A percentile compares a stretch with the other conserved stretches of the same genome.
Evolutionary conservation across 2,113 vertebrate genomes (phyloP).

Genomic region (Ophthalmolycus amberensis): DNA sequence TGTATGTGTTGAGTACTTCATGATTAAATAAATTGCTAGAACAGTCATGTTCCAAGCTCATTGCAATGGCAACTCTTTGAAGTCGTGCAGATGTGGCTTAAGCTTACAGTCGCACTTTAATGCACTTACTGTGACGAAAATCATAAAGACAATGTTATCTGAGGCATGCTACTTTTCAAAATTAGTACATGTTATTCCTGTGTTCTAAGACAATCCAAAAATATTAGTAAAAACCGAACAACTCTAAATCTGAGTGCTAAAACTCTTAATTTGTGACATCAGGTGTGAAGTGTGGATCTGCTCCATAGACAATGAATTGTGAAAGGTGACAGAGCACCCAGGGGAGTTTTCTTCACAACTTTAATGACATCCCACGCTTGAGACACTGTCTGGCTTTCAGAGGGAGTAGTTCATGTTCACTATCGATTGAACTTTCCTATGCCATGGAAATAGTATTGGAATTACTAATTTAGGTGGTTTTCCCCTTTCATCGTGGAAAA

Average conservation of each 20-base stretch:
- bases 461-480: not conserved
- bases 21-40: slow-evolving; percentile 25
- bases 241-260: not conserved
- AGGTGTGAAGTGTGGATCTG: not conserved
- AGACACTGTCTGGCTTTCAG: not conserved
- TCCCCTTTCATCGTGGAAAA: slow-evolving; percentile 35
- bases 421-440: not conserved
- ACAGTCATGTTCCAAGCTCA: slow-evolving; percentile 17
- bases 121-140: slow-evolving; percentile 14
- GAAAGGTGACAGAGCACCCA: not conserved
- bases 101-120: slow-evolving; percentile 38
- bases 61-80: slow-evolving; percentile 49
- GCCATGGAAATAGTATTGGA: not conserved
- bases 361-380: not conserved
- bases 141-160: slow-evolving; percentile 34
- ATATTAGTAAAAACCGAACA: not conserved
- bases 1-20: not conserved
- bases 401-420: not conserved
- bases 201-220: not conserved
- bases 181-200: not conserved
- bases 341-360: not conserved
- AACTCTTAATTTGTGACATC: not conserved
- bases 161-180: not conserved
- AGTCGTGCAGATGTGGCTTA: slow-evolving; percentile 36
- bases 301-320: not conserved